A percentile compares a stretch with the other conserved stretches of the same genome.
phyloP scores from a whole-genome alignment of 2,113 vertebrate genomes.

The Ictalurus punctatus region DNA sequence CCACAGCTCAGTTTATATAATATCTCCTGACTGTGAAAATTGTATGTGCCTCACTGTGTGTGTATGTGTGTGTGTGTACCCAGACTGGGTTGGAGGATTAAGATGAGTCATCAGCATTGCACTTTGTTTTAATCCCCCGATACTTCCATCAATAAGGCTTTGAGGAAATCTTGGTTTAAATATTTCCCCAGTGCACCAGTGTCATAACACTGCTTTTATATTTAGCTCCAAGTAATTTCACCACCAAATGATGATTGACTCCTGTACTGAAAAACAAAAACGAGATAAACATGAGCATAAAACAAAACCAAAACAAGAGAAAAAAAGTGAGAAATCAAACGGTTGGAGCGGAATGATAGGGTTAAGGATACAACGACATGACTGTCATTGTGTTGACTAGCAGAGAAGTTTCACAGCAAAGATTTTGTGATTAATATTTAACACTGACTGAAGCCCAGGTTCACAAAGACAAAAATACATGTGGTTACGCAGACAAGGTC shows the following conservation, averaged over 20 bases:
- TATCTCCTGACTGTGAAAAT: conserved; percentile 58
- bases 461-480: background rate
- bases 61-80: conserved; percentile 65
- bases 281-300: background rate
- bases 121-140: conserved; percentile 65
- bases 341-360: background rate
- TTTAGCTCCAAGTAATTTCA: conserved; percentile 36
- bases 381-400: background rate
- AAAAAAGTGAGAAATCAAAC: background rate
- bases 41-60: conserved; percentile 47
- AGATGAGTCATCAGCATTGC: conserved; percentile 70
- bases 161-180: conserved; percentile 49
- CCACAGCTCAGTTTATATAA: conserved; percentile 70
- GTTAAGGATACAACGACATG: background rate
- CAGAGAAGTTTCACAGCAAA: background rate
- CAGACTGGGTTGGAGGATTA: conserved; percentile 64
- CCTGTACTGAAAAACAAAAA: background rate
- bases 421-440: background rate
- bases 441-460: background rate
- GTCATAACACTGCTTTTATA: conserved; percentile 33
- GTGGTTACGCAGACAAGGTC: background rate
- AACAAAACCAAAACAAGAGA: background rate
- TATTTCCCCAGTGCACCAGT: conserved; percentile 51
- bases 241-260: conserved; percentile 13
- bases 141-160: conserved; percentile 39